Evolutionary conservation across 2,888 invertebrate genomes (phyloP).

Genomic region (Agrypnus murinus): DNA sequence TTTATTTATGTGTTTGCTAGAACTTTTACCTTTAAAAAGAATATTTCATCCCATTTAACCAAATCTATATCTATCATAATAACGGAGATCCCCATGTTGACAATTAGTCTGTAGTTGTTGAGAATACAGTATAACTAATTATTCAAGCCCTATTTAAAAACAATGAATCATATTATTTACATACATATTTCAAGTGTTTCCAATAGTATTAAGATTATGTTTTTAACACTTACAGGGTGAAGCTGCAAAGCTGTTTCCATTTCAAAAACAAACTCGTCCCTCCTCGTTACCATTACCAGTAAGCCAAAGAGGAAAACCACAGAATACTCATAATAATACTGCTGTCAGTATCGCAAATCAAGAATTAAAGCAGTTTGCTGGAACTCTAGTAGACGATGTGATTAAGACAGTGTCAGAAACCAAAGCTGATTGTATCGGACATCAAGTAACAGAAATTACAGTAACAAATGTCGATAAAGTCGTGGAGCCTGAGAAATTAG

Average conservation of each 20-base stretch:
- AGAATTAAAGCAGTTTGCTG: slow-evolving; percentile 69
- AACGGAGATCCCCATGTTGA: too few species aligned
- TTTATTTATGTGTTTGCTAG: too few species aligned
- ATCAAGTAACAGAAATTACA: slow-evolving; percentile 11
- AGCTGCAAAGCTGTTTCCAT: slow-evolving; percentile 68
- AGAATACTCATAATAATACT: slow-evolving; percentile 44
- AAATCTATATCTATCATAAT: too few species aligned
- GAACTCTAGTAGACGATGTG: slow-evolving; percentile 69
- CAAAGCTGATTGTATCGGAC: slow-evolving; percentile 52
- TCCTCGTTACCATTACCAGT: slow-evolving; percentile 69
- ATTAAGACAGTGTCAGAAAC: slow-evolving; percentile 68
- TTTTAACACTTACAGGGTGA: too few species aligned
- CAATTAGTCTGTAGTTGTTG: too few species aligned
- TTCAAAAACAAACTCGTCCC: slow-evolving; percentile 69
- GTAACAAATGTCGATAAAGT: slow-evolving; percentile 5
- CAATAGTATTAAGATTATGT: too few species aligned
- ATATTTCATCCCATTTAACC: too few species aligned
- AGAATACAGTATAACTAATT: too few species aligned
- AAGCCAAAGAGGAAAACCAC: slow-evolving; percentile 64
- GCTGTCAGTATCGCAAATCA: slow-evolving; percentile 44
- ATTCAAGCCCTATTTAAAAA: too few species aligned
- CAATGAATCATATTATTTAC: too few species aligned
- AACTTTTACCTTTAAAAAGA: too few species aligned
- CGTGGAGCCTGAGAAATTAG: not conserved
- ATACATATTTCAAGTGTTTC: too few species aligned